Conservation (phyloP, 2,113 vertebrate genomes). For the Ictidomys tridecemlineatus region DNA sequence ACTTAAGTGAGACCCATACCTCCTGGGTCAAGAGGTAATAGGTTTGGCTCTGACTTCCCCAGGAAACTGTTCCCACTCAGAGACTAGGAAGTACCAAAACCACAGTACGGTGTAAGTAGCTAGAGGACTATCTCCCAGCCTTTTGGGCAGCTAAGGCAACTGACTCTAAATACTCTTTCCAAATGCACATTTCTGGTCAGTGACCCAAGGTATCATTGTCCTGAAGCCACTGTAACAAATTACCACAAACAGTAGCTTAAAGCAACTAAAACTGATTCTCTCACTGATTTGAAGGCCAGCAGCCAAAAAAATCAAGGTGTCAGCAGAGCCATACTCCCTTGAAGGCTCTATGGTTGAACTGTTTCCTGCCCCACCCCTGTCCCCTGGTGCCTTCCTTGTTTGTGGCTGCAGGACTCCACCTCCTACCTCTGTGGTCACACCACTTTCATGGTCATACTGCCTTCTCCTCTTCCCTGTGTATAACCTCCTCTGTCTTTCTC, state of each 20-base stretch:
- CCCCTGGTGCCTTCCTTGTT: background rate
- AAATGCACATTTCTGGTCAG: background rate
- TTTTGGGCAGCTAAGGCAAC: background rate
- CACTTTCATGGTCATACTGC: background rate
- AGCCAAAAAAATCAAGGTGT: background rate
- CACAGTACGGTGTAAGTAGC: fast-evolving
- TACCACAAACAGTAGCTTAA: background rate
- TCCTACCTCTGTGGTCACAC: background rate
- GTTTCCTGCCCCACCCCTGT: background rate
- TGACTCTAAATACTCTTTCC: background rate
- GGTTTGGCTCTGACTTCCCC: background rate
- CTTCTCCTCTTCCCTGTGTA: background rate
- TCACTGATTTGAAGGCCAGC: background rate
- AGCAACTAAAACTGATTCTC: background rate
- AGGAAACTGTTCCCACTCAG: background rate
- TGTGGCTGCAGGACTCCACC: background rate
- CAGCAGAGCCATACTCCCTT: background rate
- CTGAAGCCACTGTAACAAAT: background rate
- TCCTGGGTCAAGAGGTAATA: background rate
- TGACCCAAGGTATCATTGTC: background rate
- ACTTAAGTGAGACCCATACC: background rate
- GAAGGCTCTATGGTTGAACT: too few relatives aligned
- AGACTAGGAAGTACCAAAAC: background rate
- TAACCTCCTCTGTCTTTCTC: background rate
- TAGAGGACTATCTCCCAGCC: background rate